These are phyloP conservation scores for Cacatua alba DNA, from an alignment of 2,113 vertebrate species.

Conservation along the genomic window DNA sequence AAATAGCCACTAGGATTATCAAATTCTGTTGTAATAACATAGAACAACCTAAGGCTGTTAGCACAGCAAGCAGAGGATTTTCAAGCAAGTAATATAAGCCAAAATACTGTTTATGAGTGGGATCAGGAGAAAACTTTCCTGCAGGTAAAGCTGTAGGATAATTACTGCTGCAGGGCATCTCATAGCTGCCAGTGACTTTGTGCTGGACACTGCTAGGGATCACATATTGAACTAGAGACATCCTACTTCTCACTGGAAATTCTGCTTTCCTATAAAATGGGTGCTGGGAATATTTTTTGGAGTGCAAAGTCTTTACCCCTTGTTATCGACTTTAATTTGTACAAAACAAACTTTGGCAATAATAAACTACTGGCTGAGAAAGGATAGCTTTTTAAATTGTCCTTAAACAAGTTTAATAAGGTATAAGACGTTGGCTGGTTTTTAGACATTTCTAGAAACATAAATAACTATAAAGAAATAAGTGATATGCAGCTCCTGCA, in stretches of 20 bases:
- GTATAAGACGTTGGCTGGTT: not conserved
- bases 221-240: not conserved
- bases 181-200: not conserved
- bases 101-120: not conserved
- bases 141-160: not conserved
- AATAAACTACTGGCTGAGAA: not conserved
- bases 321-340: not conserved
- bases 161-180: not conserved
- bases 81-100: not conserved
- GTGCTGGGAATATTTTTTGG: not conserved
- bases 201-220: not conserved
- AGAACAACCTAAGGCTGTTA: not conserved
- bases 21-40: not conserved
- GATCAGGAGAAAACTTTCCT: not conserved
- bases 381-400: not conserved
- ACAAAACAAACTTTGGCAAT: not conserved
- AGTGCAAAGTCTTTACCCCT: not conserved
- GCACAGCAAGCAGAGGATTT: not conserved
- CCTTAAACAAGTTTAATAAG: not conserved
- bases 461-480: not conserved
- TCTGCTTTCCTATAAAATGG: not conserved
- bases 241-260: not conserved
- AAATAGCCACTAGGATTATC: not conserved
- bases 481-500: not conserved
- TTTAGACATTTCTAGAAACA: not conserved